Conservation (phyloP, 2,113 vertebrate genomes). For the Rana temporaria region DNA sequence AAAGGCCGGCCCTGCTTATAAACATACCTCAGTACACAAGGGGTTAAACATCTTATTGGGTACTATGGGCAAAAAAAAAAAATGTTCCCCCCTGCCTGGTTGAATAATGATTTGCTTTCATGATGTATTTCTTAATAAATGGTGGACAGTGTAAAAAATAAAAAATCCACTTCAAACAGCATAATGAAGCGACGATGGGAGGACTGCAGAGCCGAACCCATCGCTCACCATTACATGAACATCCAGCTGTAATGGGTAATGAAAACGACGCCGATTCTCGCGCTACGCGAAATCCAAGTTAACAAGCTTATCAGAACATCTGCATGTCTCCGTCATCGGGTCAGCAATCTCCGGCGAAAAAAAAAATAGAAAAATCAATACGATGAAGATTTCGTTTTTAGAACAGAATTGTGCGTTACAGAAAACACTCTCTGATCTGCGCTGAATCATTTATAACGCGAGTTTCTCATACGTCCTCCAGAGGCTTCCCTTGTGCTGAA, state of each 20-base stretch:
- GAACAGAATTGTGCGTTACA: slow-evolving; percentile 30
- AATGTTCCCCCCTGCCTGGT: no score
- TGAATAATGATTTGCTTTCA: no score
- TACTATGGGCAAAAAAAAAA: no score
- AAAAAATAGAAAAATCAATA: slow-evolving; percentile 44
- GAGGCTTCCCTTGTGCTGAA: slow-evolving; percentile 24
- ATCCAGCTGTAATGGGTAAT: slow-evolving; percentile 1
- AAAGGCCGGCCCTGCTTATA: no score
- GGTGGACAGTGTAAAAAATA: no score
- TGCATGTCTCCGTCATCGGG: slow-evolving; percentile 10
- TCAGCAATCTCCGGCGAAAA: slow-evolving; percentile 9
- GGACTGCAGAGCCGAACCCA: no score
- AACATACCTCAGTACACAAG: no score
- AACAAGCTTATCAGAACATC: slow-evolving; percentile 22
- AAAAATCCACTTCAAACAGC: no score
- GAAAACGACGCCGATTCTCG: not conserved
- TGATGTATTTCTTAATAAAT: no score
- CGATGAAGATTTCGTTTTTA: slow-evolving; percentile 31
- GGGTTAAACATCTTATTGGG: no score
- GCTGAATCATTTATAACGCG: slow-evolving; percentile 48
- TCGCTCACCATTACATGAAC: not conserved
- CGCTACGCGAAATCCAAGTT: not conserved
- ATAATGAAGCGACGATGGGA: no score
- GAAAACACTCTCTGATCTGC: slow-evolving; percentile 23
- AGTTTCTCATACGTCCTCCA: slow-evolving; percentile 30